These are phyloP conservation scores for Varecia variegata DNA, from an alignment of 2,797 vertebrate species.

Conservation along the genomic window DNA sequence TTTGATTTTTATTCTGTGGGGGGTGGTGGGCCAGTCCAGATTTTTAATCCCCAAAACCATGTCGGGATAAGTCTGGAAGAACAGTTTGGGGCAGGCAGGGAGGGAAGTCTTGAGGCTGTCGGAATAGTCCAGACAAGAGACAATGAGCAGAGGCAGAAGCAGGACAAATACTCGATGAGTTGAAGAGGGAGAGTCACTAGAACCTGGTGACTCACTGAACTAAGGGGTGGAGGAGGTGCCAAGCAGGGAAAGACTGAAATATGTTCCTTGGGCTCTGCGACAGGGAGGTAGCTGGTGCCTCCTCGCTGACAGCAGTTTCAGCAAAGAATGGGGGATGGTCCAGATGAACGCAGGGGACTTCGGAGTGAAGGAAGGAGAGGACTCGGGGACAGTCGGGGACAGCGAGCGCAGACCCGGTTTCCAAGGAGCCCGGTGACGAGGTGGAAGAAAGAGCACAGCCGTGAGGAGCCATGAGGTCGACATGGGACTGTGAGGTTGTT, in stretches of 20 bases:
- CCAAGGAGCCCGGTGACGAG: background rate
- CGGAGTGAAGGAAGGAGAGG: background rate
- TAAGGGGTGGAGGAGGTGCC: background rate
- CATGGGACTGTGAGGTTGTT: background rate
- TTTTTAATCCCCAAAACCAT: background rate
- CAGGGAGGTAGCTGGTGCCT: background rate
- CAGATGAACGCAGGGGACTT: rapidly evolving
- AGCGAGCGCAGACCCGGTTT: background rate
- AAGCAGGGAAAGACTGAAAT: background rate
- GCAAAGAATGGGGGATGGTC: background rate
- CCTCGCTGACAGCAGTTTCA: background rate
- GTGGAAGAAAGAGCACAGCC: background rate
- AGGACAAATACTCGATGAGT: no score
- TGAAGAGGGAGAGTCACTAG: background rate
- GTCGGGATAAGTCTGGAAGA: background rate
- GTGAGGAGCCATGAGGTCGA: rapidly evolving
- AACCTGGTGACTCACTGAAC: background rate
- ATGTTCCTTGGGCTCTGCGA: background rate
- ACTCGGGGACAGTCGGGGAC: rapidly evolving
- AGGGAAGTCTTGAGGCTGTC: background rate
- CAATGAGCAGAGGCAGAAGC: background rate
- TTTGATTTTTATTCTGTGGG: background rate
- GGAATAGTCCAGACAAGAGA: background rate
- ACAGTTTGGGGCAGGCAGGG: background rate
- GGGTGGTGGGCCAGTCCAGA: background rate